Evolutionary conservation across 2,888 invertebrate genomes (phyloP), one percentile per base, ranked within the genome.

Genomic region (Bellardia pandia): DNA sequence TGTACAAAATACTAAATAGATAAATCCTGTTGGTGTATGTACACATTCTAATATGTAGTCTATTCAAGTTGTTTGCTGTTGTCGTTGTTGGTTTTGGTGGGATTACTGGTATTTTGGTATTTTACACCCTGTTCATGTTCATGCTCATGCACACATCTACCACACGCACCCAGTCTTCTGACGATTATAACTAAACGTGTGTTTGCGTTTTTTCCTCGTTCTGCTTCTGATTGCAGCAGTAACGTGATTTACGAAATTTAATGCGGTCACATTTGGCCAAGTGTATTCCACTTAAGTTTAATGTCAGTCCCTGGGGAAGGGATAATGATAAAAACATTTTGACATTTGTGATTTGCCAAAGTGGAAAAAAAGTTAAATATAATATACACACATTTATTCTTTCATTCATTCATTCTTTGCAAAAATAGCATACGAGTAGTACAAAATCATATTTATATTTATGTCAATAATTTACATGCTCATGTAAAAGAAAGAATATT

Each of bases 221-320:
- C 40, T 40, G 11, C 37, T 64, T 40, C n/a, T 16, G 62, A 9
- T 8, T 40, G 37, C 40, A 2, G 62, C 62, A n/a, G 37, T 40
- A 30, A 88, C 88, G 86, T 89, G 86, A 84, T 88, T 85, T 88
- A 88, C 85, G 88, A 88, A 88, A 91, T 90, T 91, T 90, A 91
- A 89, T 86, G 86, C 89, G 93, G 93, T 93, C 93, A 93, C 93
- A 93, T 94, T 94, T 93, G 93, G 94, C 92, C 92, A 92, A 93
- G 93, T 93, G 92, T 92, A 94, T 93, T 92, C 91, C 91, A 93
- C 92, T 91, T 93, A 93, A 94, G 93, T 93, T 92, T 92, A 92
- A 91, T 93, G 93, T 93, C 93, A 93, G 92, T 93, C 93, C 92
- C 86, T 79, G 87, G 93, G 93, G 93, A 93, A 89, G 89, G 91